Percentiles rank a stretch among this genome's conserved stretches.
phyloP scores from a whole-genome alignment of 2,797 vertebrate species.

The Molossus alvarezi region DNA sequence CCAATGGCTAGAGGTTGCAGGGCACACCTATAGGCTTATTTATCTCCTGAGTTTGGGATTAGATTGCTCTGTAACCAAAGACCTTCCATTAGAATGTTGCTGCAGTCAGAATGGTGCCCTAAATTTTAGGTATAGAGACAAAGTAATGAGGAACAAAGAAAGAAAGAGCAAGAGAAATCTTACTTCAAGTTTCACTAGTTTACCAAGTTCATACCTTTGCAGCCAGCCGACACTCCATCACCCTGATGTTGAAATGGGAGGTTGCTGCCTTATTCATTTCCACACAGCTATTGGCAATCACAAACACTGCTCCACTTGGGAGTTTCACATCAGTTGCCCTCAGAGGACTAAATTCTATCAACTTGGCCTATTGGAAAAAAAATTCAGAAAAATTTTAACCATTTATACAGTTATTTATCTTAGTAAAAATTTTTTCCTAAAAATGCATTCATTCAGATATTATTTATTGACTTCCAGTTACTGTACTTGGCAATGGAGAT shows the following conservation, averaged over 20 bases:
- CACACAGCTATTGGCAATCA: constrained; percentile 98
- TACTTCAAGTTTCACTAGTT: constrained; percentile 83
- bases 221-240: constrained; percentile 97
- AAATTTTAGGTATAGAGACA: background rate
- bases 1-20: background rate
- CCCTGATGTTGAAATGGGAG: constrained; percentile 97
- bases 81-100: background rate
- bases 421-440: background rate
- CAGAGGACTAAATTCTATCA: constrained; percentile 98
- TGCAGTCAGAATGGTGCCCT: constrained; percentile 1
- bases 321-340: constrained; percentile 96
- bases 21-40: background rate
- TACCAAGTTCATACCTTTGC: constrained; percentile 94
- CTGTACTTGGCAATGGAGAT: background rate
- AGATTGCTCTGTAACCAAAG: background rate
- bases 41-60: constrained; percentile 12
- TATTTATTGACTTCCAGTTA: background rate
- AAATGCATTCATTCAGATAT: constrained; percentile 65
- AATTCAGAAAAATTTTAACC: constrained; percentile 82
- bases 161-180: constrained; percentile 76
- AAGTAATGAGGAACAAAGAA: background rate
- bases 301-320: constrained; percentile 95
- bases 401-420: constrained; percentile 19
- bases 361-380: constrained; percentile 94
- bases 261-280: constrained; percentile 99